phyloP scores from a whole-genome alignment of 2,113 vertebrate species.

The zebrafish (Danio rerio) region GRCz12tu NC_133180.1:44583501-44584000 shows the following conservation, averaged over 20 bases:
- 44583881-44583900: not conserved
- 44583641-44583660: slow-evolving; percentile 50
- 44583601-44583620: slow-evolving; percentile 34
- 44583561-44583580: slow-evolving; percentile 42
- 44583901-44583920: not conserved
- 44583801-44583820: not conserved
- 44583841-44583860: not conserved
- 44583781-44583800: not conserved
- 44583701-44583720: slow-evolving; percentile 19
- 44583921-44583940: not conserved
- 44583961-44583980: no score
- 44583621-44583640: slow-evolving; percentile 47
- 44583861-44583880: not conserved
- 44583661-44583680: not conserved
- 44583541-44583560: slow-evolving; percentile 41
- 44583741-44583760: not conserved
- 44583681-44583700: slow-evolving; percentile 50
- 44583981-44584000: no score
- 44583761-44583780: not conserved
- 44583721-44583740: not conserved
- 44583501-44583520: slow-evolving; percentile 41
- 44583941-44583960: no score
- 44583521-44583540: slow-evolving; percentile 48
- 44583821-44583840: not conserved
- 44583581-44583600: slow-evolving; percentile 42